A percentile compares a stretch with the other conserved stretches of the same genome.
Conservation (phyloP, 30 jellyfish, hydroid and myxozoan species). For the Aurelia aurita region DNA sequence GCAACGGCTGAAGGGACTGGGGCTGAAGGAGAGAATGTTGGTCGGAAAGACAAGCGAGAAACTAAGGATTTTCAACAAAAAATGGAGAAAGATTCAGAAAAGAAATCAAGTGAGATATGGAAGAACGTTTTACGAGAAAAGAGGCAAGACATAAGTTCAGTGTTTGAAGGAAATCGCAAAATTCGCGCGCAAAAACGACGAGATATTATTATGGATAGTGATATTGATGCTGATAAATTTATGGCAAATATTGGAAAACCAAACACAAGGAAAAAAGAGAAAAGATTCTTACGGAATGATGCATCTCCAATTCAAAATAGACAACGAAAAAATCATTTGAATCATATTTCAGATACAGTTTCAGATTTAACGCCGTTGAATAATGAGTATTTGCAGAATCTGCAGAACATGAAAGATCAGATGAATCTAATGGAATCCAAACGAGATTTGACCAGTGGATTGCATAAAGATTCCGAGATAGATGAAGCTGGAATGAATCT, state of each 20-base stretch:
- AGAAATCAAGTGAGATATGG: no score
- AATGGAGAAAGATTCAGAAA: no score
- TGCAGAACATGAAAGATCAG: constrained; percentile 7
- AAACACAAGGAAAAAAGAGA: no score
- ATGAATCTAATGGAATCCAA: not conserved
- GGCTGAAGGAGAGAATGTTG: no score
- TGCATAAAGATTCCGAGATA: not conserved
- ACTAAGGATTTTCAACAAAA: no score
- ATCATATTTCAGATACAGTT: constrained; percentile 13
- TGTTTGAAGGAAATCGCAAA: no score
- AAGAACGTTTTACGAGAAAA: no score
- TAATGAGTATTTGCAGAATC: constrained; percentile 54
- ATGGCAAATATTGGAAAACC: constrained; percentile 81
- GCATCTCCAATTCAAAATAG: constrained; percentile 14
- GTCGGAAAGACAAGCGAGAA: no score
- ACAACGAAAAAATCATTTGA: not conserved
- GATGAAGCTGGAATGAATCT: not conserved
- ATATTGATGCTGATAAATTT: constrained; percentile 72
- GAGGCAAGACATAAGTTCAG: no score
- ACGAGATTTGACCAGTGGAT: not conserved
- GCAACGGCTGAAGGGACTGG: not conserved
- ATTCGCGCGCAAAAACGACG: constrained; percentile 9
- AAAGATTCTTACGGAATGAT: not conserved
- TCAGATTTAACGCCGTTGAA: constrained; percentile 49
- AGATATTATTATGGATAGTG: constrained; percentile 68